These are phyloP conservation scores for Gymnarchus niloticus DNA, from an alignment of 2,113 vertebrate species.

Conservation along the genomic window DNA sequence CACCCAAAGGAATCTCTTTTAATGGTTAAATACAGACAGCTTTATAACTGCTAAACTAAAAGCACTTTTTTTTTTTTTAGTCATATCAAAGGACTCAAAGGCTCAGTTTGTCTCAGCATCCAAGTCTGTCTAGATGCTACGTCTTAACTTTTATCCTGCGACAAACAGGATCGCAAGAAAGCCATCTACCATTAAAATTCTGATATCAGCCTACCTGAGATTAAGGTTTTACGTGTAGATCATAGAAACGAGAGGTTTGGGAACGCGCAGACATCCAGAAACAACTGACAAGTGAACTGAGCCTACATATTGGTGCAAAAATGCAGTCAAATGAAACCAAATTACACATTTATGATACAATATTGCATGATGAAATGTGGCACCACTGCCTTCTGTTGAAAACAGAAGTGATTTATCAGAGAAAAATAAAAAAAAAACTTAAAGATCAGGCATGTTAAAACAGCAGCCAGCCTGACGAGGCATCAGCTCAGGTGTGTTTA, in stretches of 20 bases:
- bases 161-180: not conserved
- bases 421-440: too few species aligned
- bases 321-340: too few species aligned
- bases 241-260: not conserved
- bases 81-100: not conserved
- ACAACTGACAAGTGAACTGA: too few species aligned
- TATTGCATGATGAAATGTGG: too few species aligned
- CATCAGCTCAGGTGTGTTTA: too few species aligned
- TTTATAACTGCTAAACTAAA: not conserved
- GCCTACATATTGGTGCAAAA: too few species aligned
- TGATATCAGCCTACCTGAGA: not conserved
- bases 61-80: not conserved
- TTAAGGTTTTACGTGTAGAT: not conserved
- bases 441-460: too few species aligned
- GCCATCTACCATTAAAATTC: not conserved
- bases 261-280: too few species aligned
- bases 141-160: not conserved
- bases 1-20: not conserved
- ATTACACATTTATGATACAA: too few species aligned
- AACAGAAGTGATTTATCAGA: too few species aligned
- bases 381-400: too few species aligned
- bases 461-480: too few species aligned
- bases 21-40: not conserved
- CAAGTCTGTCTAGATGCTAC: not conserved
- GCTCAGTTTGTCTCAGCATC: not conserved